These are phyloP conservation scores for Chelon auratus DNA, from an alignment of 2,797 vertebrate species.

Conservation along the genomic window DNA sequence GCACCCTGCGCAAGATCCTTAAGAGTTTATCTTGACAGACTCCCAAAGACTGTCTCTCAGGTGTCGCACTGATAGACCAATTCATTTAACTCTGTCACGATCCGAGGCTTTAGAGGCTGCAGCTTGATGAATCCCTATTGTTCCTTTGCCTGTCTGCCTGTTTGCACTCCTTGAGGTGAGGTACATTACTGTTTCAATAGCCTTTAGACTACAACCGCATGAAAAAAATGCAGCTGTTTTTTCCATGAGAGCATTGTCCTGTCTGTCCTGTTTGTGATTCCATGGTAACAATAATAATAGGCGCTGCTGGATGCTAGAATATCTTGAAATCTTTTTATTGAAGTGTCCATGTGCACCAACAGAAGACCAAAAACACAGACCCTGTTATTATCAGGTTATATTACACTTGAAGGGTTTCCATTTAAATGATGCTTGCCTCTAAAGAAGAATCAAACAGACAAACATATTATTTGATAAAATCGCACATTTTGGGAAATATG, in stretches of 20 bases:
- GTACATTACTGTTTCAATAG: conserved; percentile 69
- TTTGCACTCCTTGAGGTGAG: conserved; percentile 69
- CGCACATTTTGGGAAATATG: background rate
- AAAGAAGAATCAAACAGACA: no score
- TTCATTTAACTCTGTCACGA: conserved; percentile 82
- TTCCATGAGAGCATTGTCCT: conserved; percentile 39
- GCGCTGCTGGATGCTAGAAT: conserved; percentile 3
- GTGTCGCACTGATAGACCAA: conserved; percentile 81
- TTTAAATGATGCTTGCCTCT: background rate
- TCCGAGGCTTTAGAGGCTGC: conserved; percentile 70
- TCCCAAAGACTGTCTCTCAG: conserved; percentile 79
- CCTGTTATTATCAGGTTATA: background rate
- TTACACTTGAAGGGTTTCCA: background rate
- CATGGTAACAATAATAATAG: conserved; percentile 30
- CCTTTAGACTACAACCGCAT: conserved; percentile 58
- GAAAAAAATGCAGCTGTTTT: conserved; percentile 4
- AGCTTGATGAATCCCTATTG: conserved; percentile 77
- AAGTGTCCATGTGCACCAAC: background rate
- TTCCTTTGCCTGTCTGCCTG: conserved; percentile 65
- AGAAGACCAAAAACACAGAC: background rate
- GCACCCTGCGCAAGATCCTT: conserved; percentile 73
- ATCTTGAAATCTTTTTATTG: conserved; percentile 18
- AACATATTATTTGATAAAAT: background rate
- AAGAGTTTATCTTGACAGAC: conserved; percentile 80
- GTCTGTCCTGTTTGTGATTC: conserved; percentile 26